Evolutionary conservation across 1,140 invertebrate genomes (phyloP), one percentile per base, ranked within the genome.

Genomic region (Pectinophora gossypiella): DNA sequence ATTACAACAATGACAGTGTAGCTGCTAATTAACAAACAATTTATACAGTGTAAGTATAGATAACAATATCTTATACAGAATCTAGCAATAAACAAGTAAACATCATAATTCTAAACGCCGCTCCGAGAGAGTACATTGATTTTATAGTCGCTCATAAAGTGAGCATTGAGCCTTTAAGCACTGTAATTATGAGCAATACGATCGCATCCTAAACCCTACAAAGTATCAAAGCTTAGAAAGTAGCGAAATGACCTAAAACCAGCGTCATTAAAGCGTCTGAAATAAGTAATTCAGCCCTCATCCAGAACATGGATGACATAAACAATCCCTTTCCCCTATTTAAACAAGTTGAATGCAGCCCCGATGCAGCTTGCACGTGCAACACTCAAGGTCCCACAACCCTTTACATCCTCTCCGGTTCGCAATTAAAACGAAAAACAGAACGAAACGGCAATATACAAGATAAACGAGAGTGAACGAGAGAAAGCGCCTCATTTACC

Each of bases 401-500:
- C 80, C 77, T 79, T 77, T 82, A 79, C 76, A 75, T 79, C 79
- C 82, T 85, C 81, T 83, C 77, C 66, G 74, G 71, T 69, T 79
- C 73, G 80, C 83, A 86, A 86, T 86, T 86, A 86, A 84, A 84
- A 86, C 83, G 78, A 83, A 84, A 85, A 83, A 79, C 75, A 55
- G 74, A 80, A 56, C 45, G 66, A 58, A 65, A 78, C 63, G 64
- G 48, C 57, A 42, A 53, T 62, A 79, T 60, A 63, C 43, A 49
- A 48, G 54, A 27, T 48, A 61, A 64, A 48, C 47, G 58, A 54
- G 71, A 63, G 54, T 59, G 71, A 84, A 77, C 64, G 72, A 68
- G 77, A 83, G 61, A 56, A 52, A 64, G 67, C 62, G 67, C 56
- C 79, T 85, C 79, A 86, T 84, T 81, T 86, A 75, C 66, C 68